Base-by-base conservation (phyloP, 2,113 vertebrate genomes). In the Pungitius pungitius region DNA sequence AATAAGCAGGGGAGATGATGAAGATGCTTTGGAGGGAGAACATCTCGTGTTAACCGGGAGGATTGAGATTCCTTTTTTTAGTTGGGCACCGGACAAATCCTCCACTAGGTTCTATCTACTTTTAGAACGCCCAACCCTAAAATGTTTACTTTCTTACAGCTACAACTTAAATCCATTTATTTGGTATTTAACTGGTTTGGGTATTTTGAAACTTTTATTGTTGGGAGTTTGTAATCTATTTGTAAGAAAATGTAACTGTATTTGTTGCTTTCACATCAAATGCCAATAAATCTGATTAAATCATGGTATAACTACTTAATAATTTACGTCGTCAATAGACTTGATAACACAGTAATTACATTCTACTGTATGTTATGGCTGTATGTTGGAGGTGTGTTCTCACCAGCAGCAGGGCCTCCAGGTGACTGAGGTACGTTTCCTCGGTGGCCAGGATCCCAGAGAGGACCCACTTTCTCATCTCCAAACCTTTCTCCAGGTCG, bases 391-490 rank as follows among this genome's bases (percentile, higher is more conserved):
- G 35, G 72, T n/a, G 68, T 59, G 24, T 57, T 26, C 95, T 95
- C 85, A 99, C 98, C 95, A 99, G 93, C 66, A 99, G 88, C 85
- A 99, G 94, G 0, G 97, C 98, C 87, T 99, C 97, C 84, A 99
- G 89, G 86, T 99, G 98, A 90, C 95, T 96, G 87, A 99, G 92
- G 92, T 99, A 99, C 2, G 95, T 96, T 88, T 99, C 97, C 87
- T 99, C 98, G 3, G 96, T 97, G 83, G 96, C 96, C 86, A 99
- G 91, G 89, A 99, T 99, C 77, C 96, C 98, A 70, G 98, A 99
- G 45, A 99, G 91, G 77, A 99, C 98, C 96, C 96, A 97, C 86
- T 98, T 99, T 83, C 98, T 96, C 97, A 98, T 99, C 92, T 99
- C 97, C 92, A 99, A 80, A 56, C 97, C 98, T 66, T 99, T 99